Evolutionary conservation across 2,113 vertebrate species (phyloP), one percentile per base, ranked within the genome.

Genomic region (Enhydra lutris): DNA sequence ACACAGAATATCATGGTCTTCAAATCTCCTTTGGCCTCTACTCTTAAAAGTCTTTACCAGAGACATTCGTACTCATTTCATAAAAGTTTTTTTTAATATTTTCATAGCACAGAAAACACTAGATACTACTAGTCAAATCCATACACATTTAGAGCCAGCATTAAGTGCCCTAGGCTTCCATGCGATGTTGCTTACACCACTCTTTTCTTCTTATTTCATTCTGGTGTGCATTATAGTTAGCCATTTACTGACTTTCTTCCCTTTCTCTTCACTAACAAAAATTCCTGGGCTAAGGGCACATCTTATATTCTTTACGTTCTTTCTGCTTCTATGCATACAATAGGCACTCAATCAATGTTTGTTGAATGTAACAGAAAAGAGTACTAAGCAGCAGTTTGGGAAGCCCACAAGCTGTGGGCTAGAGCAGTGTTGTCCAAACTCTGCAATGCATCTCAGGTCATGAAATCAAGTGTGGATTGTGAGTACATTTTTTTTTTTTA

Each of bases 1-100:
- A 96, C 92, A 96, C 7, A 61, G 36, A 80, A 9, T 55, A 94
- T 65, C 86, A 95, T 57, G n/a, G 42, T 7, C n/a, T 69, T 92
- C 12, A 57, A 71, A 82, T 82, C 39, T 83, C 39, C 81, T 23
- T 50, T 92, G 24, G 36, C 15, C 9, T 6, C 81, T 65, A 81
- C 34, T 74, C 67, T 65, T 86, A 83, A 61, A 87, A 90, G 57
- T 69, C 21, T 76, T 83, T 86, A 67, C 39, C 59, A 82, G 80
- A 87, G 63, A 29, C 47, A 94, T 42, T 92, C 82, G 47, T 87
- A 94, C 69, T 67, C 50, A 82, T 39, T 88, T 86, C 36, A 57
- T 45, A 65, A 85, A 94, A 81, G 13, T 50, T 47, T 42, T 65
- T 65, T 47, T 84, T 39, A 29, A 73, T 57, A 15, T 55, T 82